Percentiles rank a stretch among this genome's conserved stretches.
phyloP scores from a whole-genome alignment of 2,797 vertebrate species.

The Lagorchestes hirsutus region DNA sequence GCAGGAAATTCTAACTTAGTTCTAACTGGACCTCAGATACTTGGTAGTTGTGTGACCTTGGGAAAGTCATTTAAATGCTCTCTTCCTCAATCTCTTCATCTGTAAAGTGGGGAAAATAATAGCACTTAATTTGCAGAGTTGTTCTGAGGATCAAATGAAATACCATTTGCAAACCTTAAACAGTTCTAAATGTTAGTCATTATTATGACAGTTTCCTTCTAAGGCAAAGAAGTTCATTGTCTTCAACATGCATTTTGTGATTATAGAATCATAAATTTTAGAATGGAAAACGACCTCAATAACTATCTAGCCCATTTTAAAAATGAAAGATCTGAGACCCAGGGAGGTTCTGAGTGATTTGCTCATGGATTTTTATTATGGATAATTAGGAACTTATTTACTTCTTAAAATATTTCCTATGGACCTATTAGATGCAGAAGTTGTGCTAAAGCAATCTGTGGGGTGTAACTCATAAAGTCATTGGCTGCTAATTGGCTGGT shows the following conservation, averaged over 20 bases:
- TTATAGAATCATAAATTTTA: background rate
- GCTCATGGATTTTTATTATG: background rate
- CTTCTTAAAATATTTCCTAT: background rate
- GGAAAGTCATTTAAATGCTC: background rate
- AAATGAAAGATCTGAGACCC: background rate
- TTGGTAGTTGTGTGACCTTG: background rate
- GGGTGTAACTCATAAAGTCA: background rate
- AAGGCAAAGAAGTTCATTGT: background rate
- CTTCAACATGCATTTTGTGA: background rate
- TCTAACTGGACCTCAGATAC: background rate
- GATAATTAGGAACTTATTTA: background rate
- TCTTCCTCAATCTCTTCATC: background rate
- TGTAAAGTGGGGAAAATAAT: background rate
- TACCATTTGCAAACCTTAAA: background rate
- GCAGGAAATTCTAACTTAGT: background rate
- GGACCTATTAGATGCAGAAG: background rate
- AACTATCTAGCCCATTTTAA: slow-evolving; percentile 18
- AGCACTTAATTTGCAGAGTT: background rate
- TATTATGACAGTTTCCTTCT: background rate
- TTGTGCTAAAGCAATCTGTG: background rate
- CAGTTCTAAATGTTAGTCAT: background rate
- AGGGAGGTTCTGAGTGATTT: background rate
- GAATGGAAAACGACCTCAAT: background rate
- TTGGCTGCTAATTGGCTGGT: no score
- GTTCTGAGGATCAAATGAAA: background rate